A percentile compares a stretch with the other conserved stretches of the same genome.
Evolutionary conservation across 2,888 invertebrate genomes (phyloP).

Genomic region (Macrosiphum euphorbiae): DNA sequence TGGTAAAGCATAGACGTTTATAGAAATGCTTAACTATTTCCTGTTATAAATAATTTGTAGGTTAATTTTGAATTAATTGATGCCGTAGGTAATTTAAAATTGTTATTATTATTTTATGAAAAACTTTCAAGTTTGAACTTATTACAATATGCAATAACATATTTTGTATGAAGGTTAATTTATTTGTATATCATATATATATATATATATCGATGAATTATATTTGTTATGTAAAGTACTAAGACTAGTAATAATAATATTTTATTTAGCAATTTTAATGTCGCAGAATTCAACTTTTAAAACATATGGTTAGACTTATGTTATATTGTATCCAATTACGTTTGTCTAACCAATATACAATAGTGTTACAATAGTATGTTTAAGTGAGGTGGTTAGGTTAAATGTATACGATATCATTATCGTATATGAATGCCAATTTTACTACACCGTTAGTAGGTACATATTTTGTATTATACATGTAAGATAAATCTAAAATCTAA

Average conservation of each 20-base stretch:
- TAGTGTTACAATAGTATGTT: background rate
- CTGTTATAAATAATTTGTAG: background rate
- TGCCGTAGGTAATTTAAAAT: background rate
- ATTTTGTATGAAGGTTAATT: background rate
- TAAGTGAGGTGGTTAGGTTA: background rate
- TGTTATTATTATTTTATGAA: background rate
- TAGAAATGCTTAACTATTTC: background rate
- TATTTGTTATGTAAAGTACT: background rate
- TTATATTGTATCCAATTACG: background rate
- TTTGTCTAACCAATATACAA: background rate
- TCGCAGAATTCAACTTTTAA: background rate
- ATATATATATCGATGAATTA: background rate
- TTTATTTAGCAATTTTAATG: background rate
- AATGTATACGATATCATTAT: background rate
- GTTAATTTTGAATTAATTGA: no score
- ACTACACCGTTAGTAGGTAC: background rate
- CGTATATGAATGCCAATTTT: background rate
- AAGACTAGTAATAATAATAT: background rate
- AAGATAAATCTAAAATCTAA: background rate
- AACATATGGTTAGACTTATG: background rate
- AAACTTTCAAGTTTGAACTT: background rate
- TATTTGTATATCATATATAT: background rate
- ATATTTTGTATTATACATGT: background rate
- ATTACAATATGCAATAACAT: background rate
- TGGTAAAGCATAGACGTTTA: background rate